Percentiles rank a stretch among this genome's conserved stretches.
Conservation (phyloP, 2,797 vertebrate species). For the Sternotherus odoratus region DNA sequence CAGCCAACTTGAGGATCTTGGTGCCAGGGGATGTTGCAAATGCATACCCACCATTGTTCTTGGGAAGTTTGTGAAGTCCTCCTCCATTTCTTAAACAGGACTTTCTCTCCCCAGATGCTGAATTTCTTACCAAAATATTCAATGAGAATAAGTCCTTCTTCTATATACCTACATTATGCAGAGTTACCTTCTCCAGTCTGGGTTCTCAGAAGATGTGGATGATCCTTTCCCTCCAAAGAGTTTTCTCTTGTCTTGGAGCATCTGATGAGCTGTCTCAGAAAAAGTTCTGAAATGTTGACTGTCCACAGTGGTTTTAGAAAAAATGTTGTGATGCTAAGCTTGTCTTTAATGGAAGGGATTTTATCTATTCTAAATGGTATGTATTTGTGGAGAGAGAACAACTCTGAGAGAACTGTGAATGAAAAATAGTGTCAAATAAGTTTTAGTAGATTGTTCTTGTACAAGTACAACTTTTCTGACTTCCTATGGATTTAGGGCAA, state of each 20-base stretch:
- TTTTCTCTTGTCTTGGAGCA: too few species aligned
- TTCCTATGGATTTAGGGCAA: constrained; percentile 1
- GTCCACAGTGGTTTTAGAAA: not conserved
- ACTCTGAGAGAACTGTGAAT: not conserved
- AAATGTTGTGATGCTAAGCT: not conserved
- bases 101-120: too few species aligned
- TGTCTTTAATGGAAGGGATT: not conserved
- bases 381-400: not conserved
- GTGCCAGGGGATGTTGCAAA: too few species aligned
- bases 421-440: not conserved
- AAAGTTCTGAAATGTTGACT: not conserved
- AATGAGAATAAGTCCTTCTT: too few species aligned
- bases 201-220: too few species aligned
- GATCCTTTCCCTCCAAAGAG: too few species aligned
- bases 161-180: too few species aligned
- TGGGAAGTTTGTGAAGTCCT: not conserved
- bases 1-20: too few species aligned
- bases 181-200: too few species aligned
- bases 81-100: too few species aligned
- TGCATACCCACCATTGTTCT: not conserved
- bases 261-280: not conserved
- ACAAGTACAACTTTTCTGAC: constrained; percentile 29
- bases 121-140: too few species aligned
- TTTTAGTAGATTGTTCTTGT: constrained; percentile 35
- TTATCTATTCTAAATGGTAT: not conserved